Percentiles rank a stretch among this genome's conserved stretches.
phyloP scores from a whole-genome alignment of 2,113 vertebrate genomes.

The Oryzias curvinotus region DNA sequence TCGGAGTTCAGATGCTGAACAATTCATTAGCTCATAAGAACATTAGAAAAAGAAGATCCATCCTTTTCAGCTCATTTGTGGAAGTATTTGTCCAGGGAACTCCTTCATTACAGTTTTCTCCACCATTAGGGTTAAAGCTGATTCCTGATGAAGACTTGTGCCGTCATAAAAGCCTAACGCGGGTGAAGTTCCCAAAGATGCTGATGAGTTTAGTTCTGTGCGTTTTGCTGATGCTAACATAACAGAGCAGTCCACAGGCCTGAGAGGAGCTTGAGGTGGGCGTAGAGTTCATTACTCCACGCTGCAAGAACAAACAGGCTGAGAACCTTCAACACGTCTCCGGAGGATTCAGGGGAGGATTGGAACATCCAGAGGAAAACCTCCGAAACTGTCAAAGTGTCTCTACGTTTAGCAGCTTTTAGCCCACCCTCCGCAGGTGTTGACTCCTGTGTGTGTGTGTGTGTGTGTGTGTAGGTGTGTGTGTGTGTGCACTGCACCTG shows the following conservation, averaged over 20 bases:
- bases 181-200: slow-evolving; percentile 8
- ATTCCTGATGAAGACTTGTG: too few species aligned
- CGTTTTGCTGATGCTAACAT: slow-evolving; percentile 23
- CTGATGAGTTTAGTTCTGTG: slow-evolving; percentile 11
- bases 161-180: neutral
- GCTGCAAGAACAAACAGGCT: slow-evolving; percentile 7
- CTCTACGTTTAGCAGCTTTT: too few species aligned
- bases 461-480: neutral
- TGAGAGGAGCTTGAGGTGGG: slow-evolving; percentile 2
- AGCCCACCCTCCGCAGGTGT: neutral
- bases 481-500: slow-evolving; percentile 42
- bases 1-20: too few species aligned
- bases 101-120: too few species aligned
- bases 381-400: slow-evolving; percentile 5
- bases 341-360: slow-evolving; percentile 8
- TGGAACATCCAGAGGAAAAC: slow-evolving; percentile 6
- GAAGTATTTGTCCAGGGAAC: too few species aligned
- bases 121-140: too few species aligned
- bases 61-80: too few species aligned
- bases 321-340: slow-evolving; percentile 2
- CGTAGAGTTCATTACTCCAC: slow-evolving; percentile 15
- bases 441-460: neutral
- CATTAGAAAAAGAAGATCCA: too few species aligned
- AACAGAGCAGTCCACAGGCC: slow-evolving; percentile 18
- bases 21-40: too few species aligned